Evolutionary conservation across 1,140 invertebrate genomes (phyloP).

Genomic region (Littorina saxatilis): DNA sequence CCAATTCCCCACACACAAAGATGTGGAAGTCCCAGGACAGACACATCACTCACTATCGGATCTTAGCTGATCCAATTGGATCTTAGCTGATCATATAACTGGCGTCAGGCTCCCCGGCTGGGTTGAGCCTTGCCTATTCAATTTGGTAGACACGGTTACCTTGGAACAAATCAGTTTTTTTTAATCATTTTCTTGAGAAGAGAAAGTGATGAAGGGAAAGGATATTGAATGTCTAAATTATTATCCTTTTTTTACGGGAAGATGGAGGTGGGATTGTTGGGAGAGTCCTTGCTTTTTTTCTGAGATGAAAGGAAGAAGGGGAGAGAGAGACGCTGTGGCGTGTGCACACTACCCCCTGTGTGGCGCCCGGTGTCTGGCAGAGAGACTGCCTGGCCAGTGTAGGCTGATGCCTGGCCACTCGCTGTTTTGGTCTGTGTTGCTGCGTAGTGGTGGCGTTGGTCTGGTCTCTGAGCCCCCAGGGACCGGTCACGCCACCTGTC

Average conservation of each 20-base stretch:
- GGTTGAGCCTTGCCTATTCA: slow-evolving; percentile 2
- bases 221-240: no score
- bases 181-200: background rate
- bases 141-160: no score
- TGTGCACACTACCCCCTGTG: slow-evolving; percentile 10
- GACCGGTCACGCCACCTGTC: no score
- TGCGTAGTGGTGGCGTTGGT: background rate
- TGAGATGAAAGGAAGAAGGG: background rate
- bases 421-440: no score
- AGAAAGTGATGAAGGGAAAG: no score
- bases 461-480: slow-evolving; percentile 3
- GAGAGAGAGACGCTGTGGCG: background rate
- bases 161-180: no score
- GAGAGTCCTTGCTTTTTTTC: slow-evolving; percentile 2
- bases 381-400: background rate
- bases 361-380: background rate
- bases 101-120: background rate
- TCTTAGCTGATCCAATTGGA: no score
- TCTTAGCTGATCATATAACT: background rate
- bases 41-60: no score
- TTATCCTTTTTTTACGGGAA: background rate
- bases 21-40: no score
- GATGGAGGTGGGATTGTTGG: background rate
- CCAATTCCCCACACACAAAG: no score
- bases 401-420: slow-evolving; percentile 3